Conservation (phyloP, 2,888 invertebrate genomes). For the Patella caerulea region DNA sequence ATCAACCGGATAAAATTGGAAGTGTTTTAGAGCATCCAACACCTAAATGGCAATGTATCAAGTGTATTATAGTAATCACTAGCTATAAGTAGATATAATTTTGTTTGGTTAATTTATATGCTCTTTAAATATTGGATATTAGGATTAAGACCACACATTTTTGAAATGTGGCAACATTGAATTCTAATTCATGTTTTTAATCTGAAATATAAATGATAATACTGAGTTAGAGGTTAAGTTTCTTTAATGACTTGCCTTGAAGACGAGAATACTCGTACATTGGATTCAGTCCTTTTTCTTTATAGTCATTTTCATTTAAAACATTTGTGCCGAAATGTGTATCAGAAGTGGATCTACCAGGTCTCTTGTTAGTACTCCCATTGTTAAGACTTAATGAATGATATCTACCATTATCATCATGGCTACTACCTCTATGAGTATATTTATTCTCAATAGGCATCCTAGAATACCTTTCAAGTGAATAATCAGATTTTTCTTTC, state of each 20-base stretch:
- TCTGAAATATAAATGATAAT: not conserved
- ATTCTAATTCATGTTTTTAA: not conserved
- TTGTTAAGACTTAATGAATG: not conserved
- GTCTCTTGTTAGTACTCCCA: not conserved
- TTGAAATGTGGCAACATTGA: not conserved
- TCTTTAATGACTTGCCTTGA: conserved; percentile 34
- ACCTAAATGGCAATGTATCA: too few relatives aligned
- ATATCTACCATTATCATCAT: not conserved
- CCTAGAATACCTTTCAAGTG: not conserved
- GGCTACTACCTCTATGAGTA: not conserved
- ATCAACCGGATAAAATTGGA: too few relatives aligned
- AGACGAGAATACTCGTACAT: conserved; percentile 49
- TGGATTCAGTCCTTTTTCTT: conserved; percentile 45
- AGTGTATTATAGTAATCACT: too few relatives aligned
- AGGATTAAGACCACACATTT: too few relatives aligned
- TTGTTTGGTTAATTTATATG: too few relatives aligned
- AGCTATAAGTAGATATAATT: too few relatives aligned
- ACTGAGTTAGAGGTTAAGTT: not conserved
- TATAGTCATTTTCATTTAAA: conserved; percentile 8
- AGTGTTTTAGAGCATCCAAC: too few relatives aligned
- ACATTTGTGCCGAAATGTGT: conserved; percentile 5
- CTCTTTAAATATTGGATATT: too few relatives aligned
- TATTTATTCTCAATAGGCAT: not conserved
- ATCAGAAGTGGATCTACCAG: not conserved
- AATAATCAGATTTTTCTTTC: conserved; percentile 2